Evolutionary conservation across 1,140 invertebrate species (phyloP), one percentile per base, ranked within the genome.

Genomic region (Drosophila truncata): DNA sequence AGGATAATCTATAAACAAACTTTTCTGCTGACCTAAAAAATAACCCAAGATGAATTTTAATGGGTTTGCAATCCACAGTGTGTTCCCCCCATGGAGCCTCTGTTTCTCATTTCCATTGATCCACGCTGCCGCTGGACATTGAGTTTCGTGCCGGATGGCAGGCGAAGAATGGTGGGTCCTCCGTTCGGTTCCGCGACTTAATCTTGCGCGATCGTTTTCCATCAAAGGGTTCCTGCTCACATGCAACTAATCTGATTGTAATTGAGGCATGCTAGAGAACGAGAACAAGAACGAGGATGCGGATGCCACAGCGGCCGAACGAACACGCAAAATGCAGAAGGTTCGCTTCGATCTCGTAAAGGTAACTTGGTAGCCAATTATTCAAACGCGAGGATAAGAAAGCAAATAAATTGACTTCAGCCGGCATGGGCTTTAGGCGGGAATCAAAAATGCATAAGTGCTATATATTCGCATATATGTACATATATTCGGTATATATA

Each of bases 161-260:
- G 65, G 27, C 31, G 23, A 31, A 20, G 64, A 66, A 46, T 67
- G 33, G 58, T 27, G 46, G 49, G 60, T 64, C 49, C 46, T 54
- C 57, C n/a, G 58, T 63, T 46, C 47, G 31, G 46, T 70, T 70
- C 47, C 66, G 66, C 66, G 66, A 67, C 66, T 66, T 70, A 70
- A 70, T 70, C 66, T 70, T 14, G 66, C 66, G 66, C 66, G 61
- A 70, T 70, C 66, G 66, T 70, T 70, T 59, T 72, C 69, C 69
- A 72, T 72, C 73, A 69, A 72, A 73, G 54, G 70, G 50, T 70
- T 47, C 64, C 67, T 60, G 67, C 59, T 52, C 23, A 54, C 82
- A 80, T 78, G 84, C 69, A 88, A 78, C 84, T 88, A 88, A 87
- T 88, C 84, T 83, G 84, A 83, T 88, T 87, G 84, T 87, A 87